Evolutionary conservation across 2,888 invertebrate genomes (phyloP), one percentile per base, ranked within the genome.

Genomic region (Temnothorax unifasciatus): DNA sequence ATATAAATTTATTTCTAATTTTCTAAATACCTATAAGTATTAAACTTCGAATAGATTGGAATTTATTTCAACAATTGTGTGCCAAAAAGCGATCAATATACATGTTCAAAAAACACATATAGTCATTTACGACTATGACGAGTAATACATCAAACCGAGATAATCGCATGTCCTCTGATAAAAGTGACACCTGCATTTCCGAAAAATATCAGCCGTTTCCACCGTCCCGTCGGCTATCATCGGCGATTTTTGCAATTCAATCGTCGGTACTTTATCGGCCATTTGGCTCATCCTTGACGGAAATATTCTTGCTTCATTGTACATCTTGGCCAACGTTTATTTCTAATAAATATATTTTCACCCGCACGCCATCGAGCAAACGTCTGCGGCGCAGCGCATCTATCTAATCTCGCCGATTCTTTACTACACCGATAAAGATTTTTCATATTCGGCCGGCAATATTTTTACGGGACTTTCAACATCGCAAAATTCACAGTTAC

Each of bases 291-390:
- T 34, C 11, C 21, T 38, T 38, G 25, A 13, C 5, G 13, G n/a
- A 52, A 29, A 41, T 8, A 52, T 64, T 66, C 34, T 54, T 25
- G 38, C n/a, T 66, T 66, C 13, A 68, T 54, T 54, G n/a, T 68
- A 15, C 25, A n/a, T n/a, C 8, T 64, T 52, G 38, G 6, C 3
- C 21, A 15, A 21, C 3, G 18, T 59, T 79, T 79, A 81, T 81
- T 73, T 52, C 73, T 71, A 81, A 71, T 79, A 79, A 73, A 81
- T 81, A 25, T 59, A 38, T 81, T 71, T 59, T 47, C 21, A 38
- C 18, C 18, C 34, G 54, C 41, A n/a, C 64, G 25, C 47, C 66
- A 59, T 34, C 38, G 3, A 41, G 34, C 47, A 34, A 18, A 25
- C 3, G 15, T 64, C 11, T 13, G 21, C n/a, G 29, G 2, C 11